Conservation (phyloP, 92 coral and sea anemone genomes). For the Zoanthus sansibaricus region DNA sequence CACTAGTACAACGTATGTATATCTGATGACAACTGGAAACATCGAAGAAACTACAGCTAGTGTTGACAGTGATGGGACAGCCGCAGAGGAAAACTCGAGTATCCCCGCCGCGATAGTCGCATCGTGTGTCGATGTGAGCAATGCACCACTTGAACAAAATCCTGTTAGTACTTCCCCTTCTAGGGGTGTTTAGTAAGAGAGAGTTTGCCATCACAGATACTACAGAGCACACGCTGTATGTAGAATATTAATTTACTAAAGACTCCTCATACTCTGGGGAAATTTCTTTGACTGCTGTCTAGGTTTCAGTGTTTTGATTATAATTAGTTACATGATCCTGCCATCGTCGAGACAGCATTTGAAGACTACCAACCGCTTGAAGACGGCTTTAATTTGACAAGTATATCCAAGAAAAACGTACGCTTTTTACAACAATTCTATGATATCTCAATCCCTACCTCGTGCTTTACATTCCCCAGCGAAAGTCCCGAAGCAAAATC, state of each 20-base stretch:
- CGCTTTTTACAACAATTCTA: not conserved
- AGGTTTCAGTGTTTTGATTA: not conserved
- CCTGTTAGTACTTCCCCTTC: not conserved
- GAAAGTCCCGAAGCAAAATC: not conserved
- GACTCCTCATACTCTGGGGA: not conserved
- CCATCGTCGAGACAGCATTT: slow-evolving; percentile 5
- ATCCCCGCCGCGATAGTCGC: not conserved
- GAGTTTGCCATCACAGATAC: not conserved
- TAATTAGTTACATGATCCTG: not conserved
- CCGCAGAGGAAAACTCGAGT: not conserved
- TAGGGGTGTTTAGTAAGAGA: not conserved
- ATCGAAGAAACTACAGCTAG: not conserved
- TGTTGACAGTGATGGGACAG: not conserved
- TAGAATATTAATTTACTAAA: not conserved
- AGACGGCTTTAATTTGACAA: not conserved
- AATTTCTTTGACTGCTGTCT: not conserved
- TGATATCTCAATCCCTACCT: not conserved
- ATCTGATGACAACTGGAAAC: not conserved
- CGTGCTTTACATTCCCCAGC: not conserved
- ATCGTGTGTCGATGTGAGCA: not conserved
- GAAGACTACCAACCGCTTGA: slow-evolving; percentile 3
- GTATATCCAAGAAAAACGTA: not conserved
- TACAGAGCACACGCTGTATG: not conserved
- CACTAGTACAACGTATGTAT: not conserved
- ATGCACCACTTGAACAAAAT: not conserved